Percentiles rank a stretch among this genome's conserved stretches.
These are phyloP conservation scores for Callospermophilus lateralis DNA, from an alignment of 2,113 vertebrate genomes.

Conservation along the genomic window DNA sequence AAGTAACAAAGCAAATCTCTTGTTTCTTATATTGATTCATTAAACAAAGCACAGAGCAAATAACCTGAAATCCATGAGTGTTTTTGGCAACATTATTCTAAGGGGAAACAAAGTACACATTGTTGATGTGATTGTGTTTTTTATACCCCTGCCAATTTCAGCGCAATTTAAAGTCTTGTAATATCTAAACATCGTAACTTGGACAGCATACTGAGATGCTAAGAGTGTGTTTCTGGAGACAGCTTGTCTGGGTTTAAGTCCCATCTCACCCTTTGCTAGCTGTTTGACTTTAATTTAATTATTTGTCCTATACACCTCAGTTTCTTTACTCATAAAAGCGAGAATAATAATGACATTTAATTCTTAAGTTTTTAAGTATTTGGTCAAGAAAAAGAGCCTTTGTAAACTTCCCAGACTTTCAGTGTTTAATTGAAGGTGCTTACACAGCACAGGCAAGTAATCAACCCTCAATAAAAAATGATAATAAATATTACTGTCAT, in stretches of 20 bases:
- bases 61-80: not conserved
- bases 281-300: not conserved
- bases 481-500: not conserved
- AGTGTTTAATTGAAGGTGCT: not conserved
- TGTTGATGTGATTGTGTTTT: not conserved
- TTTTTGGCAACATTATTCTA: not conserved
- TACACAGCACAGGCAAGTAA: not conserved
- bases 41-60: not conserved
- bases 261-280: not conserved
- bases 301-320: not conserved
- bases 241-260: not conserved
- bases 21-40: not conserved
- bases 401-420: not conserved
- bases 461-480: not conserved
- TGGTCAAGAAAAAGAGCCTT: not conserved
- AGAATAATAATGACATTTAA: not conserved
- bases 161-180: not conserved
- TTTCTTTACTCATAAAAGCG: slow-evolving; percentile 28
- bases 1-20: not conserved
- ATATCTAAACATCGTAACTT: not conserved
- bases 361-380: not conserved
- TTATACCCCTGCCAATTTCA: not conserved
- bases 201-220: not conserved
- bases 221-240: not conserved
- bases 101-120: not conserved